A percentile compares a stretch with the other conserved stretches of the same genome.
These are phyloP conservation scores for Sebastes diploproa DNA, from an alignment of 2,797 vertebrate species.

Conservation along the genomic window DNA sequence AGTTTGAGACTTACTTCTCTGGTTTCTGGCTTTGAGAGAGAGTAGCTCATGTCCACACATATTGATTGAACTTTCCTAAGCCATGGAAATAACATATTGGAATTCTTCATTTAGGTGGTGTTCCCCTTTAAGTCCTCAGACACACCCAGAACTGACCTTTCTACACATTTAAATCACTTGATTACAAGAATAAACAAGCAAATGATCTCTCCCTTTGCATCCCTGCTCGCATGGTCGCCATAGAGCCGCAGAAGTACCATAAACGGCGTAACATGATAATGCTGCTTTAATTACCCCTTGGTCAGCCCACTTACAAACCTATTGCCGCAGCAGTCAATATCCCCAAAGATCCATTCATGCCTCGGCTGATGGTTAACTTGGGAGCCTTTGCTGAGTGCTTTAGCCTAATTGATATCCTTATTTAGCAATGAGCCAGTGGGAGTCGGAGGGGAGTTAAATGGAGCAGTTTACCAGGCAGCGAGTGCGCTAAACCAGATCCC, in stretches of 20 bases:
- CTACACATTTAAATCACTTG: neutral
- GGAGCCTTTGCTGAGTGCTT: constrained; percentile 86
- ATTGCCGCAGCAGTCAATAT: constrained; percentile 87
- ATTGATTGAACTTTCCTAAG: no score
- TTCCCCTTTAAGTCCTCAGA: neutral
- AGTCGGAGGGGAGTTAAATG: constrained; percentile 85
- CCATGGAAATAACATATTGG: no score
- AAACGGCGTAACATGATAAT: constrained; percentile 84
- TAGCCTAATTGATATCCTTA: constrained; percentile 89
- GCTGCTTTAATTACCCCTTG: constrained; percentile 87
- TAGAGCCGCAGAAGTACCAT: constrained; percentile 72
- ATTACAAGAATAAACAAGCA: neutral
- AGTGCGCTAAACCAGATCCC: constrained; percentile 78
- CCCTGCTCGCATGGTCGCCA: constrained; percentile 33
- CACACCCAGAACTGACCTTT: neutral
- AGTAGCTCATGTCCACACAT: accelerated
- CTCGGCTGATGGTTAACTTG: constrained; percentile 87
- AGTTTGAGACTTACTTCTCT: no score
- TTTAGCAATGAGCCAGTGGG: constrained; percentile 86
- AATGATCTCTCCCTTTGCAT: constrained; percentile 16
- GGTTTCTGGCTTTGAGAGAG: no score
- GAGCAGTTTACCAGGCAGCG: constrained; percentile 84
- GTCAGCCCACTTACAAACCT: constrained; percentile 88
- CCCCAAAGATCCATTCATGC: constrained; percentile 87
- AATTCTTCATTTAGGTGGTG: no score